Conservation (phyloP, 2,113 vertebrate species). For the Hydrolagus affinis region DNA sequence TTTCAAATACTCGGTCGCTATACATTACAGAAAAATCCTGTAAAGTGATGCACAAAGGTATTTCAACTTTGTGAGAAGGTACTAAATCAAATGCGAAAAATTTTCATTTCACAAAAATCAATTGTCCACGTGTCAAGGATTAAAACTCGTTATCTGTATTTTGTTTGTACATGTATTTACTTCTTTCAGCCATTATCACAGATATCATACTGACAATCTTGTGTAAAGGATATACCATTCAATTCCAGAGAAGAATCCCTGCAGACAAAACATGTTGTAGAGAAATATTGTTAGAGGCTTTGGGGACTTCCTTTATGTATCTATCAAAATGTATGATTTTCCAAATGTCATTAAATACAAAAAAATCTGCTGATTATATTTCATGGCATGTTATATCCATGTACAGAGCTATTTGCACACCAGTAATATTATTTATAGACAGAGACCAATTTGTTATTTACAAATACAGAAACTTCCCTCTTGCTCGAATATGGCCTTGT, state of each 20-base stretch:
- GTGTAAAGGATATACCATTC: too few relatives aligned
- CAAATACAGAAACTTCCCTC: not conserved
- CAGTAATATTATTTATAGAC: not conserved
- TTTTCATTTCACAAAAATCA: too few relatives aligned
- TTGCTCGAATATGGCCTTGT: not conserved
- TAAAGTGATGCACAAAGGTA: too few relatives aligned
- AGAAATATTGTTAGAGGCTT: not conserved
- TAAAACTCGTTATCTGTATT: too few relatives aligned
- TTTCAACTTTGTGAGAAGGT: too few relatives aligned
- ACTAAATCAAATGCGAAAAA: too few relatives aligned
- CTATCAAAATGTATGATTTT: not conserved
- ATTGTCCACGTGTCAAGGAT: too few relatives aligned
- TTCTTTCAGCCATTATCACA: too few relatives aligned
- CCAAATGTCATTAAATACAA: slow-evolving; percentile 4
- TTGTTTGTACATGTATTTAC: too few relatives aligned
- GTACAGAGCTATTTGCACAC: not conserved
- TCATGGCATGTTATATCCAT: not conserved
- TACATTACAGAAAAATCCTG: too few relatives aligned
- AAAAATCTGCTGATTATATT: slow-evolving; percentile 15
- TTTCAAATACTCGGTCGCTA: too few relatives aligned
- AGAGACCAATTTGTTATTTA: slow-evolving; percentile 6
- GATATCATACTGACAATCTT: too few relatives aligned
- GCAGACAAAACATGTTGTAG: not conserved
- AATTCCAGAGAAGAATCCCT: not conserved
- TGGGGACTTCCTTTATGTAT: not conserved